Evolutionary conservation across 2,888 invertebrate species (phyloP), one percentile per base, ranked within the genome.

Genomic region (Arrhopalites spinosus): DNA sequence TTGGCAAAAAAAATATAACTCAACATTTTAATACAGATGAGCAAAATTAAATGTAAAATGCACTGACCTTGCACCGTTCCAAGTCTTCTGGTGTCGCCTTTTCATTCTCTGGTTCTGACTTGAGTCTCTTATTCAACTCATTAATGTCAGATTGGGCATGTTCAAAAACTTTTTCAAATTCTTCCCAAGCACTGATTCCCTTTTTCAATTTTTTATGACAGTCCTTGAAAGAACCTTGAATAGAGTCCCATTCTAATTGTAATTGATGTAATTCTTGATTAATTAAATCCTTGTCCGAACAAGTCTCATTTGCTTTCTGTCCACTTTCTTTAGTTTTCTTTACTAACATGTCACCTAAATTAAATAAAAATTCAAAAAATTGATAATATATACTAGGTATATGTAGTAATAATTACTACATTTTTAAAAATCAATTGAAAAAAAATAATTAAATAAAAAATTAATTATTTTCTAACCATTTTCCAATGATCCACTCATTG

Each of bases 221-320:
- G 79, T 94, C 93, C 69, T 91, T 90, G 78, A 91, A 90, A 78
- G 92, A 89, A 36, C 90, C 89, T 84, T 92, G 91, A 8, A 95
- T 85, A 11, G 91, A 90, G 84, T 94, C 93, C 93, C 94, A 94
- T 83, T 94, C 94, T 17, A 89, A 87, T 83, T 91, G 91, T 47
- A 95, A 85, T 83, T 93, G 92, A 78, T 92, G 91, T 8, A 93
- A 91, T 85, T 95, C 95, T 84, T 93, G 92, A 66, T 90, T 90
- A 15, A 95, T 91, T 23, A 88, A 88, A 79, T 94, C 94, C 85
- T 93, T 92, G 5, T 95, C 94, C 0, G 93, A 93, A 2, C 94
- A 93, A 0, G 91, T 91, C 82, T 90, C 88, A 80, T 92, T 88
- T 0, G 95, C 92, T 13, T 89, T 88, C 82, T 91, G 90, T 78